Conservation (phyloP, 2,797 vertebrate species). For the Lepilemur ruficaudatus region DNA sequence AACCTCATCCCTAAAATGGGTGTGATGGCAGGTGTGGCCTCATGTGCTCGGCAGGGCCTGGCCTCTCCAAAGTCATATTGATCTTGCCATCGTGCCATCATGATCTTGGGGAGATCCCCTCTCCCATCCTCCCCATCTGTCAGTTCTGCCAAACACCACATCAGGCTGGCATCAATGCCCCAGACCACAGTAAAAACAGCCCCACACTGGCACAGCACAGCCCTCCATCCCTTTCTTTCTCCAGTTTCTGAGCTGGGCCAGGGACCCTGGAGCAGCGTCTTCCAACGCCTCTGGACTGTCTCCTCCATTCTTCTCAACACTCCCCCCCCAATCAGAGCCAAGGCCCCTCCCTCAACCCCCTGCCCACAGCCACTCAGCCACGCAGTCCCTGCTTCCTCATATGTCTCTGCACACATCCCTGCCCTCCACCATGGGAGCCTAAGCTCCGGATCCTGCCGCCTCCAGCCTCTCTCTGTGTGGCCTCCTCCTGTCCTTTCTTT, state of each 20-base stretch:
- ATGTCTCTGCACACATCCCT: not conserved
- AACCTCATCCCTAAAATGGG: not conserved
- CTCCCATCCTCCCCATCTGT: not conserved
- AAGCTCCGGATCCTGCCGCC: not conserved
- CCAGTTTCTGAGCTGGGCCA: not conserved
- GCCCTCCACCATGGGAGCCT: too few relatives aligned
- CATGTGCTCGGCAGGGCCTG: not conserved
- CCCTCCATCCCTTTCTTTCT: not conserved
- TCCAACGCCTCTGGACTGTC: not conserved
- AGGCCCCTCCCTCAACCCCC: not conserved
- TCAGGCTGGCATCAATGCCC: not conserved
- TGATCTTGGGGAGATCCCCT: not conserved
- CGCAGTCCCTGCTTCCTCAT: not conserved
- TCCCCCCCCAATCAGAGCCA: not conserved
- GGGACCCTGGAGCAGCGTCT: constrained; percentile 49
- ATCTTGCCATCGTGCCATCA: too few relatives aligned
- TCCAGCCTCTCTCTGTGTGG: not conserved
- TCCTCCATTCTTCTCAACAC: not conserved
- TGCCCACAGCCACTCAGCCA: not conserved
- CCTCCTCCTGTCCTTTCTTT: not conserved
- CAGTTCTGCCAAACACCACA: not conserved
- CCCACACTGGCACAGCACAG: not conserved
- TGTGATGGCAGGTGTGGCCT: not conserved
- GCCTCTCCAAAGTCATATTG: not conserved
- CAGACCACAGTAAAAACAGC: not conserved